These are phyloP conservation scores for Drosophila dunni DNA, from an alignment of 1,140 invertebrate species.

Conservation along the genomic window DNA sequence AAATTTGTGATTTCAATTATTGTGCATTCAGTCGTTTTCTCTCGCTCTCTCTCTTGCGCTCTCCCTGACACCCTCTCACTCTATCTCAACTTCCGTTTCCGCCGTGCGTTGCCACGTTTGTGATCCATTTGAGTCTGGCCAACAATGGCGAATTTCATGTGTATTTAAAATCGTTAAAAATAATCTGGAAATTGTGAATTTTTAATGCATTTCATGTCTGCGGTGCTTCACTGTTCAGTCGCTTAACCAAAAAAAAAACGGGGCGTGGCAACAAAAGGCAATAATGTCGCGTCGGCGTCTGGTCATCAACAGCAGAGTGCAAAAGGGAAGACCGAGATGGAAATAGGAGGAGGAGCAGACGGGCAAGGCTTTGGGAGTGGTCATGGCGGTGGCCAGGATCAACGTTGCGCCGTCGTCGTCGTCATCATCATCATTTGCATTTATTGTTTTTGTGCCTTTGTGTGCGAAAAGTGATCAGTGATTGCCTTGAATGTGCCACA, in stretches of 20 bases:
- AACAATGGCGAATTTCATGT: constrained; percentile 56
- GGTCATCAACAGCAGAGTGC: constrained; percentile 31
- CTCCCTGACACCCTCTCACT: background rate
- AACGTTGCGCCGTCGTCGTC: constrained; percentile 1
- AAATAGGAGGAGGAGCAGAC: background rate
- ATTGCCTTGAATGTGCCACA: constrained; percentile 68
- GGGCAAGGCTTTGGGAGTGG: background rate
- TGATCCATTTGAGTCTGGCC: constrained; percentile 69
- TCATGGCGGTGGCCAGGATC: constrained; percentile 11
- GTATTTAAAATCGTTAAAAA: constrained; percentile 83
- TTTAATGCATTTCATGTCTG: constrained; percentile 79
- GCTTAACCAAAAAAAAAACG: constrained; percentile 22
- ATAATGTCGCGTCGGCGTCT: constrained; percentile 64
- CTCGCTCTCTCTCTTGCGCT: background rate
- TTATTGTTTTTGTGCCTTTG: constrained; percentile 79
- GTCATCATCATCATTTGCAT: constrained; percentile 74
- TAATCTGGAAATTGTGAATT: constrained; percentile 82
- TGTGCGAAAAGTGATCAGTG: constrained; percentile 79
- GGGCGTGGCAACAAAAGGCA: constrained; percentile 47
- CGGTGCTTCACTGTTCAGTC: constrained; percentile 36
- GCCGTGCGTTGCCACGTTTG: constrained; percentile 41
- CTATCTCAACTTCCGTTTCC: constrained; percentile 56
- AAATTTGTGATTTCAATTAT: constrained; percentile 50
- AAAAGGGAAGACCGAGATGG: background rate
- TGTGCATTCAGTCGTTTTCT: constrained; percentile 13